Percentiles rank a stretch among this genome's conserved stretches.
These are phyloP conservation scores for Axis porcinus DNA, from an alignment of 2,113 vertebrate genomes.

Conservation along the genomic window DNA sequence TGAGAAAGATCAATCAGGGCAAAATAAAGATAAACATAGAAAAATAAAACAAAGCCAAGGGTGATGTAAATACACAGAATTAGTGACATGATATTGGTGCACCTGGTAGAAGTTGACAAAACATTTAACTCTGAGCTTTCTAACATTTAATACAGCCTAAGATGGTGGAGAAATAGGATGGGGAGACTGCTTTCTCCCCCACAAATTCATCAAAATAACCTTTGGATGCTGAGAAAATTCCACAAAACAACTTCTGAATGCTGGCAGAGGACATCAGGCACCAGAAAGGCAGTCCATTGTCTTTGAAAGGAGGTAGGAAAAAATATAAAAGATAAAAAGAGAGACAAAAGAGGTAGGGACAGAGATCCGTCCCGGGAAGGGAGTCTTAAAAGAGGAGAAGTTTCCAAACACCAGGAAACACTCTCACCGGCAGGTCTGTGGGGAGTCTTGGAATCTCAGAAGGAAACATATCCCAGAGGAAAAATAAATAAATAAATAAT, in stretches of 20 bases:
- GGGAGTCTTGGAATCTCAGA: neutral
- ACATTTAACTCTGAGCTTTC: constrained; percentile 8
- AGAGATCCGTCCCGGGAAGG: fast-evolving
- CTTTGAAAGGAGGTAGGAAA: neutral
- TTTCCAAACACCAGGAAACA: neutral
- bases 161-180: too few species aligned
- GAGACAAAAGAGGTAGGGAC: neutral
- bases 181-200: too few species aligned
- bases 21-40: constrained; percentile 9
- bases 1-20: neutral
- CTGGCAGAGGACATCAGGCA: too few species aligned
- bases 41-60: neutral
- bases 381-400: neutral
- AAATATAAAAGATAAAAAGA: neutral
- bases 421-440: neutral
- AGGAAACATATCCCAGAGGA: neutral
- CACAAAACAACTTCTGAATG: too few species aligned
- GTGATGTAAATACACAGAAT: neutral
- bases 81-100: neutral
- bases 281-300: neutral
- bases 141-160: neutral
- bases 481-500: too few species aligned
- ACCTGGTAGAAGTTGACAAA: neutral
- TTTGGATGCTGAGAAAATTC: too few species aligned
- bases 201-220: too few species aligned